Percentiles rank a stretch among this genome's conserved stretches.
phyloP scores from a whole-genome alignment of 2,888 invertebrate genomes.

The Tinea pellionella region DNA sequence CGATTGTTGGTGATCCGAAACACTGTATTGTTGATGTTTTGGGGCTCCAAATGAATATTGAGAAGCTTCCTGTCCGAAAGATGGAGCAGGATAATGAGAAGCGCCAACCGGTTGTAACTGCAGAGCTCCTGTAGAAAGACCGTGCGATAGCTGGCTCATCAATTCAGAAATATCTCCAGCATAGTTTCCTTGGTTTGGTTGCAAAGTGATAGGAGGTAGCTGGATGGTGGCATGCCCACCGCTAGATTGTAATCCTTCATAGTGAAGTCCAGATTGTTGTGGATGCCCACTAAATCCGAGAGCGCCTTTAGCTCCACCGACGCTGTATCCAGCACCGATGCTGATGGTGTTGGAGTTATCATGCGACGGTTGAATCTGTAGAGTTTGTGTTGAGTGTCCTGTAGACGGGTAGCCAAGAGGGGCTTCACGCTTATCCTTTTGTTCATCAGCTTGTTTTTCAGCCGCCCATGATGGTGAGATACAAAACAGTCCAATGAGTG shows the following conservation, averaged over 20 bases:
- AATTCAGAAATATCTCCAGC: conserved; percentile 47
- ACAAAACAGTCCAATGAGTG: conserved; percentile 45
- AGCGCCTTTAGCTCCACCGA: conserved; percentile 49
- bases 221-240: conserved; percentile 31
- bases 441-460: conserved; percentile 37
- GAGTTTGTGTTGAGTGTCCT: conserved; percentile 20
- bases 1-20: conserved; percentile 34
- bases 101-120: conserved; percentile 37
- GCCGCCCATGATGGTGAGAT: conserved; percentile 46
- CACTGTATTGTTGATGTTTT: conserved; percentile 39
- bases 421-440: conserved; percentile 56
- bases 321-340: conserved; percentile 58
- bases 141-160: conserved; percentile 52
- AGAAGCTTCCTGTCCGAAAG: conserved; percentile 33
- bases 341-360: conserved; percentile 53
- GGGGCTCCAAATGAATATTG: conserved; percentile 40
- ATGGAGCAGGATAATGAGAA: conserved; percentile 27
- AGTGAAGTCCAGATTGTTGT: conserved; percentile 24
- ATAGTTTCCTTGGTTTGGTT: conserved; percentile 37
- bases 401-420: conserved; percentile 35
- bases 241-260: conserved; percentile 36
- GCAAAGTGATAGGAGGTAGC: conserved; percentile 48
- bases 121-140: conserved; percentile 44
- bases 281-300: conserved; percentile 36
- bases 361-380: conserved; percentile 23